phyloP scores from a whole-genome alignment of 2,113 vertebrate genomes.

The Damaliscus lunatus region DNA sequence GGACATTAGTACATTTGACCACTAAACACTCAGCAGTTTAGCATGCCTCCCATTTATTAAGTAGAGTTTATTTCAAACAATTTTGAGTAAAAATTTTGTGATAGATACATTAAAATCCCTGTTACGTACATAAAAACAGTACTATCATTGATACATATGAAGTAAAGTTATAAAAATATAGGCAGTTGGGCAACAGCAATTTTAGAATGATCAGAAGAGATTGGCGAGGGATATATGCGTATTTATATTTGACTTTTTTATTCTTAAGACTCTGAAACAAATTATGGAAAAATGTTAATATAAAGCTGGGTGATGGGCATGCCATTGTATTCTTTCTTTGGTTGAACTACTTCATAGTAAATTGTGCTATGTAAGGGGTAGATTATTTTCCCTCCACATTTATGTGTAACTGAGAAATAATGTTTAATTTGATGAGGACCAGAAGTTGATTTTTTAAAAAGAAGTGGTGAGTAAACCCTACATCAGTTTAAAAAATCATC shows the following conservation, averaged over 20 bases:
- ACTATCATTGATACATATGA: background rate
- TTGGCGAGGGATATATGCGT: background rate
- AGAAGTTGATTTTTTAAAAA: background rate
- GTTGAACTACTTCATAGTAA: background rate
- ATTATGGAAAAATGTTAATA: background rate
- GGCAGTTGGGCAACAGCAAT: background rate
- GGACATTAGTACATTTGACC: background rate
- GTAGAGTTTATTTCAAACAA: background rate
- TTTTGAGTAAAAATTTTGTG: background rate
- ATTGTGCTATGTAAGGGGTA: background rate
- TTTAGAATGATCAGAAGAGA: background rate
- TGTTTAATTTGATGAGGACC: background rate
- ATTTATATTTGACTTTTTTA: background rate
- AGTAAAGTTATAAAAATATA: background rate
- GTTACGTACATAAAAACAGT: background rate
- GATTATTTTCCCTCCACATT: background rate
- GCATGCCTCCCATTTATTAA: background rate
- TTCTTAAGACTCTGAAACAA: background rate
- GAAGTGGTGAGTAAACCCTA: background rate
- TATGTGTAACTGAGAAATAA: constrained; percentile 17
- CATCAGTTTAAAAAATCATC: background rate
- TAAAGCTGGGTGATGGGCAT: background rate
- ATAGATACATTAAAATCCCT: background rate
- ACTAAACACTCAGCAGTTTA: background rate
- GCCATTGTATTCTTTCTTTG: background rate